Evolutionary conservation across 2,888 invertebrate species (phyloP).

Genomic region (Halictus ligatus): DNA sequence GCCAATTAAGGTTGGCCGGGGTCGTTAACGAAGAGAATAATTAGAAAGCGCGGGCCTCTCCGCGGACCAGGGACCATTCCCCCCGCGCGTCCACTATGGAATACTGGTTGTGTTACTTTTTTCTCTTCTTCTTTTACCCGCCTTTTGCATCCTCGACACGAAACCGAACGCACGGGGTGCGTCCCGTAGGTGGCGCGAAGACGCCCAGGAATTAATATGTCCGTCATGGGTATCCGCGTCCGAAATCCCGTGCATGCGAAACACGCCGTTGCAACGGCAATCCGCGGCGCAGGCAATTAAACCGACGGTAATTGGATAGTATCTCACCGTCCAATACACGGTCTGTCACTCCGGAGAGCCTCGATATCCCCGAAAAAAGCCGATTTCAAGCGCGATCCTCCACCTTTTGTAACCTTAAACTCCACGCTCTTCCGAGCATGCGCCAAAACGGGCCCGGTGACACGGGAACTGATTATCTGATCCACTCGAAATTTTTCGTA

Average conservation of each 20-base stretch:
- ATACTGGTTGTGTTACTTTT: not conserved
- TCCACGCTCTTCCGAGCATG: not conserved
- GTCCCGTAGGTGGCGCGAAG: slow-evolving; percentile 40
- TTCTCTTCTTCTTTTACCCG: slow-evolving; percentile 31
- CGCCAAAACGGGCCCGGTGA: not conserved
- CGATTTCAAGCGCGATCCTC: not conserved
- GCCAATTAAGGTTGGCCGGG: slow-evolving; percentile 69
- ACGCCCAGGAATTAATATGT: slow-evolving; percentile 61
- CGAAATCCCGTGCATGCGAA: slow-evolving; percentile 44
- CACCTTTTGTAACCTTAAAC: not conserved
- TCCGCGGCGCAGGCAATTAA: slow-evolving; percentile 54
- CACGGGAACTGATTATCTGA: not conserved
- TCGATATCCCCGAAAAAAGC: not conserved
- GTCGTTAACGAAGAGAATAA: slow-evolving; percentile 75
- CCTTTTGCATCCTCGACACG: slow-evolving; percentile 21
- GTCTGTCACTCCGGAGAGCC: not conserved
- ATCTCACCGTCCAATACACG: slow-evolving; percentile 38
- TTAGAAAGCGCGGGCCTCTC: slow-evolving; percentile 61
- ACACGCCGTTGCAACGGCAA: slow-evolving; percentile 31
- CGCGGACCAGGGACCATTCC: slow-evolving; percentile 22
- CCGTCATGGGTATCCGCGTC: slow-evolving; percentile 40
- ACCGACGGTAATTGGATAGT: slow-evolving; percentile 55
- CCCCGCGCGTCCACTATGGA: slow-evolving; percentile 16
- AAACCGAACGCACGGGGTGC: slow-evolving; percentile 21
- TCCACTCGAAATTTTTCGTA: not conserved